phyloP scores from a whole-genome alignment of 2,113 vertebrate genomes.

The Tricholaema leucomelas region DNA sequence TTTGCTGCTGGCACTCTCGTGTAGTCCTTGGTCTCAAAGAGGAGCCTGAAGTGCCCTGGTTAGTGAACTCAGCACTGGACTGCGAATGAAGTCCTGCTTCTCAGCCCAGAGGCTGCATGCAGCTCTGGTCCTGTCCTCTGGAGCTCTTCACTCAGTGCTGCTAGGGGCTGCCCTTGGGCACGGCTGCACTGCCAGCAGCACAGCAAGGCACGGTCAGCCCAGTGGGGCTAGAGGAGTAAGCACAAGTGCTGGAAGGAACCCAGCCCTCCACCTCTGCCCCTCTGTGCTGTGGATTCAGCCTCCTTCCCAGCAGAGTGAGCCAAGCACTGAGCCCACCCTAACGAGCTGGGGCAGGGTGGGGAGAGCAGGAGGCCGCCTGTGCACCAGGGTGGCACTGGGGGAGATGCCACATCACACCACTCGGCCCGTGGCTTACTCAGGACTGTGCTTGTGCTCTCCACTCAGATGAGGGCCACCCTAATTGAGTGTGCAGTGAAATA shows the following conservation, averaged over 20 bases:
- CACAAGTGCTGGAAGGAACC: not conserved
- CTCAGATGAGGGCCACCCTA: not conserved
- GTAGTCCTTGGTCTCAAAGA: not conserved
- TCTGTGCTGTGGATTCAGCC: not conserved
- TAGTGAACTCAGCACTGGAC: not conserved
- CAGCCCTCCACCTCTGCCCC: not conserved
- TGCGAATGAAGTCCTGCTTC: not conserved
- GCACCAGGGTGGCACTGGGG: not conserved
- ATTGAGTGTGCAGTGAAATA: not conserved
- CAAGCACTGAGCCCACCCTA: not conserved
- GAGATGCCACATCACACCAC: not conserved
- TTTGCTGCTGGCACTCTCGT: not conserved
- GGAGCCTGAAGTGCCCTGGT: not conserved
- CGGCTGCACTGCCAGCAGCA: not conserved
- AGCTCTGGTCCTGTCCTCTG: not conserved
- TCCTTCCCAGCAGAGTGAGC: fast-evolving
- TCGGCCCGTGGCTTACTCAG: not conserved
- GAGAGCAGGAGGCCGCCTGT: not conserved
- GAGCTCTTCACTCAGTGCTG: not conserved
- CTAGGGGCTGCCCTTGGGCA: not conserved
- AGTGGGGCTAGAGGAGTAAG: not conserved
- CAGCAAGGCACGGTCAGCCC: not conserved
- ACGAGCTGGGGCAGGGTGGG: not conserved
- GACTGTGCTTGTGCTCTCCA: fast-evolving
- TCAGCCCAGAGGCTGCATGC: not conserved